Conservation (phyloP, 92 coral and sea anemone genomes). For the Porites evermanni region DNA sequence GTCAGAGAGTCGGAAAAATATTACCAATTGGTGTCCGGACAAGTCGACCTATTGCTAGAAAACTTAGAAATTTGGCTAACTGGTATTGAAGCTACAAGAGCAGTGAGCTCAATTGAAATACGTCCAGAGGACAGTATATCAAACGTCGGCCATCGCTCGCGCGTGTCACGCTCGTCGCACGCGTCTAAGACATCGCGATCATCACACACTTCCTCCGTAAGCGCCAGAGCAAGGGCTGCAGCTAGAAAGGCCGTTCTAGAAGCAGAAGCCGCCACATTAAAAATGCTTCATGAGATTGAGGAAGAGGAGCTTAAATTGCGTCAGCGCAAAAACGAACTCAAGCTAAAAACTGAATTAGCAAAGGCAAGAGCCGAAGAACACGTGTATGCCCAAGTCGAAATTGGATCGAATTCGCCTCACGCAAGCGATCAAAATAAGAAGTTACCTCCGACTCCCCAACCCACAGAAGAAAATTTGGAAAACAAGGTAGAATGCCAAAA, state of each 20-base stretch:
- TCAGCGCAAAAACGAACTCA: constrained; percentile 5
- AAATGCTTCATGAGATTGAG: constrained; percentile 24
- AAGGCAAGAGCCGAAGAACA: constrained; percentile 63
- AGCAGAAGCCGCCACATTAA: constrained; percentile 40
- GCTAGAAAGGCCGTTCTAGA: constrained; percentile 48
- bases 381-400: constrained; percentile 26
- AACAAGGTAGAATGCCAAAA: too few relatives aligned
- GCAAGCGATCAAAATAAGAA: too few relatives aligned
- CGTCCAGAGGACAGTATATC: constrained; percentile 56
- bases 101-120: neutral
- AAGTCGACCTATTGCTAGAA: neutral
- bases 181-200: neutral
- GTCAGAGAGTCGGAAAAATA: neutral
- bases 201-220: constrained; percentile 15
- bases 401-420: neutral
- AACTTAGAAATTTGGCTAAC: constrained; percentile 31
- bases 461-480: too few relatives aligned
- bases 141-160: constrained; percentile 23
- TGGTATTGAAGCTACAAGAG: constrained; percentile 16
- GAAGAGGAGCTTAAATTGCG: constrained; percentile 44
- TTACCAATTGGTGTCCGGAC: neutral
- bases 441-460: too few relatives aligned
- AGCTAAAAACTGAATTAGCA: constrained; percentile 29
- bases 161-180: neutral
- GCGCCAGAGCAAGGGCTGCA: constrained; percentile 50